Percentiles rank a stretch among this genome's conserved stretches.
Evolutionary conservation across 2,113 vertebrate species (phyloP).

Genomic region (Origma solitaria): DNA sequence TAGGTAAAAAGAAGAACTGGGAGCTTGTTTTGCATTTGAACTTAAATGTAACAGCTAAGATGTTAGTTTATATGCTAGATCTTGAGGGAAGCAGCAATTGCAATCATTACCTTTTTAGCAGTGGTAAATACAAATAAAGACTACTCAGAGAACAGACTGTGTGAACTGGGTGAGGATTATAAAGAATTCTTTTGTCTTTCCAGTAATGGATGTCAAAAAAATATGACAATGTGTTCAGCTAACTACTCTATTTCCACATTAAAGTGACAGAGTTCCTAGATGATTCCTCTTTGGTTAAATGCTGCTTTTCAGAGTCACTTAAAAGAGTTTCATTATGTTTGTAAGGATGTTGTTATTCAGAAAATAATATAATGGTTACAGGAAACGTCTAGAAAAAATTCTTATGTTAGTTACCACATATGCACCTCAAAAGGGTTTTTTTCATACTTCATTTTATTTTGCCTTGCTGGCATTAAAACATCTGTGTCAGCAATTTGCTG

Average conservation of each 20-base stretch:
- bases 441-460: not conserved
- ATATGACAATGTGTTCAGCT: not conserved
- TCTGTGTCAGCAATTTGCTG: not conserved
- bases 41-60: not conserved
- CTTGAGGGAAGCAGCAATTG: not conserved
- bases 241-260: not conserved
- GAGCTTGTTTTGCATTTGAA: not conserved
- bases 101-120: not conserved
- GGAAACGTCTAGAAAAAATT: not conserved
- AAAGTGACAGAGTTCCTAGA: not conserved
- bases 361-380: not conserved
- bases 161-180: not conserved
- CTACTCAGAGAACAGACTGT: not conserved
- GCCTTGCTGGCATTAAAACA: not conserved
- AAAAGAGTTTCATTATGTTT: not conserved
- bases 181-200: not conserved
- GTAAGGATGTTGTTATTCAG: not conserved
- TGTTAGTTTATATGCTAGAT: not conserved
- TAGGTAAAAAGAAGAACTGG: not conserved
- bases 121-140: not conserved
- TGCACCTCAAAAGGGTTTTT: not conserved
- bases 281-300: not conserved
- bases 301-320: not conserved
- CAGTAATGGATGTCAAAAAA: not conserved
- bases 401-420: not conserved